phyloP scores from a whole-genome alignment of 2,888 invertebrate genomes.

The Drosophila melanosoma region DNA sequence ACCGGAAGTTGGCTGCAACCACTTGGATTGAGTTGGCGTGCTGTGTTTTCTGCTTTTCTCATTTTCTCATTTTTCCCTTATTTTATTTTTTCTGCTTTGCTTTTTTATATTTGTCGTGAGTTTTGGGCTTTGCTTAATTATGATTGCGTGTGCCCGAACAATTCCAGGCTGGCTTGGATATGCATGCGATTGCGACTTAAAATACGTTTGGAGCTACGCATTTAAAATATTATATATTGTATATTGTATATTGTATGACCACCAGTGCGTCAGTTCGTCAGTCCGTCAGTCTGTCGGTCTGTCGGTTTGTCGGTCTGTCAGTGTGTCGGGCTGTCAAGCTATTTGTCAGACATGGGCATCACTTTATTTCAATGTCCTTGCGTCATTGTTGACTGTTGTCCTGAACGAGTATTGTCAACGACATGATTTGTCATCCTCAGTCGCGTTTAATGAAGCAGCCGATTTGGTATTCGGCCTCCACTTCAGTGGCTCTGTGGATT shows the following conservation, averaged over 20 bases:
- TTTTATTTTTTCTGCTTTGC: constrained; percentile 33
- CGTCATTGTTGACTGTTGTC: constrained; percentile 62
- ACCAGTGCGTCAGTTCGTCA: constrained; percentile 8
- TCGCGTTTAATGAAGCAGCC: constrained; percentile 61
- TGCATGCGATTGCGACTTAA: constrained; percentile 44
- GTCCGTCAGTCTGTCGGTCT: constrained; percentile 1
- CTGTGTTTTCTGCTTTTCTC: constrained; percentile 9
- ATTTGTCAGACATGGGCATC: constrained; percentile 39
- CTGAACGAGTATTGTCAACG: constrained; percentile 69
- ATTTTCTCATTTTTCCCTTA: background rate
- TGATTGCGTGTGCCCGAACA: constrained; percentile 78
- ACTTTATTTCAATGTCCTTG: constrained; percentile 54
- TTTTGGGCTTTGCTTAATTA: constrained; percentile 74
- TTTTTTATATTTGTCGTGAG: constrained; percentile 62
- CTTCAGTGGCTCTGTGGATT: constrained; percentile 23
- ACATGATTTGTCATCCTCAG: constrained; percentile 78
- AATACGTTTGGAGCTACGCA: constrained; percentile 37
- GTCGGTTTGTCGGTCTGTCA: too few species aligned
- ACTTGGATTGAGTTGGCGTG: constrained; percentile 57
- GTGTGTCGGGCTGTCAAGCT: constrained; percentile 23
- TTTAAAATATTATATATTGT: constrained; percentile 55
- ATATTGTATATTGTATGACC: constrained; percentile 1
- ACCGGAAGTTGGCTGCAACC: constrained; percentile 44
- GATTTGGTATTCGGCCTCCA: constrained; percentile 43
- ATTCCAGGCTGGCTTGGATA: constrained; percentile 34